Conservation (phyloP, 2,113 vertebrate genomes). For the Girardinichthys multiradiatus region DNA sequence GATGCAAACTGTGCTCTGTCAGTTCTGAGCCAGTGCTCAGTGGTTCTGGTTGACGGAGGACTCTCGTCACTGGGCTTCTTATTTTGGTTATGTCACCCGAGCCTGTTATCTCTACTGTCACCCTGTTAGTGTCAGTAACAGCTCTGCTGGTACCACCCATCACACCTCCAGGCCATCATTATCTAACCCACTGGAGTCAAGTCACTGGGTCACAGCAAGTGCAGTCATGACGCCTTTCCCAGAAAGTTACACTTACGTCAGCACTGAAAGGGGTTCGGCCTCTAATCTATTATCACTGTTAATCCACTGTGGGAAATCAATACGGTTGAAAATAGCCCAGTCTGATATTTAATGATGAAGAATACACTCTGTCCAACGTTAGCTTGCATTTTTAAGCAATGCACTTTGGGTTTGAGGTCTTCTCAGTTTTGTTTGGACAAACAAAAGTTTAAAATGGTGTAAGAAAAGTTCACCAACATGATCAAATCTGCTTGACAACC, state of each 20-base stretch:
- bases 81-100: conserved; percentile 41
- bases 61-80: conserved; percentile 47
- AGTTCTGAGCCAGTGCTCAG: conserved; percentile 25
- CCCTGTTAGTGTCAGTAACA: conserved; percentile 34
- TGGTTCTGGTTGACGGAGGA: conserved; percentile 37
- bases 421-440: not conserved
- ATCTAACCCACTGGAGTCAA: conserved; percentile 51
- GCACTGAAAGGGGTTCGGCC: conserved; percentile 18
- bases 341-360: conserved; percentile 30
- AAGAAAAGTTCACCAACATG: not conserved
- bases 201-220: conserved; percentile 49
- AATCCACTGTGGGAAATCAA: conserved; percentile 41
- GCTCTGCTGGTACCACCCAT: conserved; percentile 20
- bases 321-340: conserved; percentile 48
- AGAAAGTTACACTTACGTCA: conserved; percentile 62
- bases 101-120: conserved; percentile 26
- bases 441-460: not conserved
- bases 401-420: not conserved
- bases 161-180: conserved; percentile 38
- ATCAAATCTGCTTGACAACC: not conserved
- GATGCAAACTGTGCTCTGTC: conserved; percentile 33
- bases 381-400: not conserved
- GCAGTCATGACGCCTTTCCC: conserved; percentile 32
- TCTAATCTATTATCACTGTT: conserved; percentile 24
- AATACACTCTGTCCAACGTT: not conserved